phyloP scores from a whole-genome alignment of 2,113 vertebrate species.

The Crocuta crocuta region DNA sequence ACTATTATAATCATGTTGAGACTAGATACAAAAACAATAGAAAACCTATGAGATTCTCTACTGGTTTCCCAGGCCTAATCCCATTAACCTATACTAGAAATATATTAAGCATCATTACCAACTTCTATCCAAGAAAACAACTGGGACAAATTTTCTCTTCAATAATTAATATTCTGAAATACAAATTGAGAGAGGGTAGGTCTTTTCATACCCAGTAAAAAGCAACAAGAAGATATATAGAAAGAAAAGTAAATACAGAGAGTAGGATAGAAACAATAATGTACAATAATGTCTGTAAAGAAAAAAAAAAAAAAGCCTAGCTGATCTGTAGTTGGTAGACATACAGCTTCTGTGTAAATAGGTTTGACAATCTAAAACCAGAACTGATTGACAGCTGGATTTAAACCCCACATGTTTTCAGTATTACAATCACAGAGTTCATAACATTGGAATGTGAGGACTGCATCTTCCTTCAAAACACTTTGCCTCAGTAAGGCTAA shows the following conservation, averaged over 20 bases:
- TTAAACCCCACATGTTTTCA: background rate
- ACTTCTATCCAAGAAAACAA: background rate
- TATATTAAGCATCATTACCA: background rate
- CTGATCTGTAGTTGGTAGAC: background rate
- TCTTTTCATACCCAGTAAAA: background rate
- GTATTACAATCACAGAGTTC: accelerated
- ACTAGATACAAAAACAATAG: background rate
- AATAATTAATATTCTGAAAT: background rate
- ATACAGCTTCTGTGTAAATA: background rate
- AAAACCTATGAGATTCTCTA: background rate
- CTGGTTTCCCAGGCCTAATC: background rate
- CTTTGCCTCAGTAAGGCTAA: background rate
- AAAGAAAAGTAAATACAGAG: background rate
- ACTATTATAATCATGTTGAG: background rate
- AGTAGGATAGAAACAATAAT: background rate
- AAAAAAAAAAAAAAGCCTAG: background rate
- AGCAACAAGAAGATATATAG: background rate
- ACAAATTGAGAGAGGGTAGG: background rate
- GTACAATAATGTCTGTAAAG: background rate
- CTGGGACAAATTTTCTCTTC: background rate
- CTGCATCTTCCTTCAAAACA: background rate
- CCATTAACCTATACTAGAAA: background rate
- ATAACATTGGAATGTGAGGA: background rate
- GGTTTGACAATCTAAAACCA: background rate
- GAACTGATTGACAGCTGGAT: background rate